Percentiles rank a stretch among this genome's conserved stretches.
These are phyloP conservation scores for Microcebus jonahi DNA, from an alignment of 2,113 vertebrate genomes.

Conservation along the genomic window DNA sequence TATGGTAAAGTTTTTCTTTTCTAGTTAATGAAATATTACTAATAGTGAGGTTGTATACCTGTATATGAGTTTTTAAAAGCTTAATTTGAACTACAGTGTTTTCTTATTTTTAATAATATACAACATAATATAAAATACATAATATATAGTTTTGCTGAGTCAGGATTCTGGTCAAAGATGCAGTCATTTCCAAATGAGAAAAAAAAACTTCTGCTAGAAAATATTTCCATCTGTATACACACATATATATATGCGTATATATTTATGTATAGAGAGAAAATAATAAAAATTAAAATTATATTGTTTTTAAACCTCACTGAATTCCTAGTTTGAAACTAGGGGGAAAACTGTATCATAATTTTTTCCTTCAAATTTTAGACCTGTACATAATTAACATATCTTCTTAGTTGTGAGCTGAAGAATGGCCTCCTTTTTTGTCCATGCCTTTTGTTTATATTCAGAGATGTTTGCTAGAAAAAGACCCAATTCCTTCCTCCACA, in stretches of 20 bases:
- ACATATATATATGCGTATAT: background rate
- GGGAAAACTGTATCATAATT: background rate
- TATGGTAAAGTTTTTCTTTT: background rate
- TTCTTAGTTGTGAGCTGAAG: conserved; percentile 19
- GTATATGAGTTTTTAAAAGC: background rate
- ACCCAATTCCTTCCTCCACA: background rate
- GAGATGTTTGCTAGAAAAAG: background rate
- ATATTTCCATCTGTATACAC: background rate
- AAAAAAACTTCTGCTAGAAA: background rate
- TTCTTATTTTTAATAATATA: conserved; percentile 31
- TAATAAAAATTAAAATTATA: background rate
- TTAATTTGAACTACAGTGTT: background rate
- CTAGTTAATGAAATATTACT: conserved; percentile 17
- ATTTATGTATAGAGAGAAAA: background rate
- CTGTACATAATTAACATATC: background rate
- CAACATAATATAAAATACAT: background rate
- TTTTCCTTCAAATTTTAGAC: background rate
- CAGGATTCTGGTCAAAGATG: conserved; percentile 36
- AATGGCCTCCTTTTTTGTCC: background rate
- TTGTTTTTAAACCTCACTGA: conserved; percentile 34
- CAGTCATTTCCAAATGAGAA: background rate
- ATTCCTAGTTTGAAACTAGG: conserved; percentile 32
- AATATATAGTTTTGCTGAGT: background rate
- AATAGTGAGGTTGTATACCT: background rate
- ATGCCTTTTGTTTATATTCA: background rate